A percentile compares a stretch with the other conserved stretches of the same genome.
Evolutionary conservation across 2,888 invertebrate species (phyloP).

Genomic region (Eledona agricola): DNA sequence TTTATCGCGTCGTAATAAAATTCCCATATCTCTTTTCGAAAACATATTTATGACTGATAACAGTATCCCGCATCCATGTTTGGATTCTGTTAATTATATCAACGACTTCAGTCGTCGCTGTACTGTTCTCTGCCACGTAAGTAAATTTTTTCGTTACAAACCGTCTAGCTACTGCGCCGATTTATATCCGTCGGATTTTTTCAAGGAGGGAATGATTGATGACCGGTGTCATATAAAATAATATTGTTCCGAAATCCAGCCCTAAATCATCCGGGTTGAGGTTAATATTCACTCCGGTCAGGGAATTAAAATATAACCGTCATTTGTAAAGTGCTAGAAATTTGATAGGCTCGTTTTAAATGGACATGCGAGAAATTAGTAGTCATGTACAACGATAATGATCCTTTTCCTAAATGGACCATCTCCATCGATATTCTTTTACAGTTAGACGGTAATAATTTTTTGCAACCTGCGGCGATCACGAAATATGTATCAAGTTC

Average conservation of each 20-base stretch:
- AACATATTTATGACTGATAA: conserved; percentile 35
- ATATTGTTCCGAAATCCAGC: conserved; percentile 29
- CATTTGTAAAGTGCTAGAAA: conserved; percentile 39
- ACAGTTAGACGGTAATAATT: conserved; percentile 27
- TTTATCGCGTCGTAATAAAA: conserved; percentile 17
- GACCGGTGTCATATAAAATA: conserved; percentile 16
- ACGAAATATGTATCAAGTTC: conserved; percentile 10
- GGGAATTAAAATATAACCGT: conserved; percentile 40
- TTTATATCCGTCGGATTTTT: conserved; percentile 3
- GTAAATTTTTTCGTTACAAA: conserved; percentile 2
- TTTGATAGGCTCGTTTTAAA: conserved; percentile 39
- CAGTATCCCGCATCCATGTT: conserved; percentile 19
- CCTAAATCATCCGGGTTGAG: conserved; percentile 31
- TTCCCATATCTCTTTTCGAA: conserved; percentile 8
- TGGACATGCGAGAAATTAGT: conserved; percentile 38
- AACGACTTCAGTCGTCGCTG: conserved; percentile 15
- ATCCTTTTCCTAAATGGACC: conserved; percentile 13
- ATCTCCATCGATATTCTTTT: conserved; percentile 17
- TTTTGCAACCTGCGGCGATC: conserved; percentile 19
- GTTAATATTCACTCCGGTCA: conserved; percentile 37
- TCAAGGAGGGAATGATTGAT: conserved; percentile 21
- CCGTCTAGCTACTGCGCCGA: neutral
- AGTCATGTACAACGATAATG: conserved; percentile 22
- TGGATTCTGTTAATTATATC: conserved; percentile 16
- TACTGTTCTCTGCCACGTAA: conserved; percentile 19